Conservation (phyloP, 2,113 vertebrate species). For the Colinus virginianus region DNA sequence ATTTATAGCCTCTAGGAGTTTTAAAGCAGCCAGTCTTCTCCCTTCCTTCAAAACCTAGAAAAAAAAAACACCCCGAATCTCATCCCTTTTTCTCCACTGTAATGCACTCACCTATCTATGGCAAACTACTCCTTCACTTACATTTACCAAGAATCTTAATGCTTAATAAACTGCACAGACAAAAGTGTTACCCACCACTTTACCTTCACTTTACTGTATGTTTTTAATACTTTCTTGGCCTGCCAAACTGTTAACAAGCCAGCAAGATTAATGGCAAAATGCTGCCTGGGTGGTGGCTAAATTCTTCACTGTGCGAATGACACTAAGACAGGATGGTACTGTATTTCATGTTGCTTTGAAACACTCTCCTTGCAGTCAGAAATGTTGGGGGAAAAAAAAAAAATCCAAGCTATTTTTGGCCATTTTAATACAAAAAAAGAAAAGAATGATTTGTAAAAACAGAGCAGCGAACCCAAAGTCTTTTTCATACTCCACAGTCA, state of each 20-base stretch:
- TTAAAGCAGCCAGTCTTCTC: neutral
- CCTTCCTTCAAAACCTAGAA: neutral
- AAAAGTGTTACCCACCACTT: neutral
- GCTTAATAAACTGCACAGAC: neutral
- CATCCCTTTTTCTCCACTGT: neutral
- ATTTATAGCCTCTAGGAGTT: conserved; percentile 2
- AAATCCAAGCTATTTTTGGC: neutral
- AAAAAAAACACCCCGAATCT: neutral
- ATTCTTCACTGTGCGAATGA: neutral
- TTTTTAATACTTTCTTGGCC: neutral
- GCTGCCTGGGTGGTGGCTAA: neutral
- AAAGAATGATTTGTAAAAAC: neutral
- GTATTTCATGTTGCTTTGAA: neutral
- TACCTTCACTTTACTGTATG: neutral
- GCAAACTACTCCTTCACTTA: neutral
- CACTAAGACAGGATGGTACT: accelerated
- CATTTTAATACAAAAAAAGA: neutral
- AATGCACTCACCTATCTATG: neutral
- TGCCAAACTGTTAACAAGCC: neutral
- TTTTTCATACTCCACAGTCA: conserved; percentile 87
- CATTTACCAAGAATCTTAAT: neutral
- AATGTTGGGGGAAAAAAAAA: neutral
- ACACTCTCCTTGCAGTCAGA: neutral
- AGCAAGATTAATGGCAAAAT: neutral
- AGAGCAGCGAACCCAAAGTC: neutral